These are phyloP conservation scores for Tanytarsus gracilentus DNA, from an alignment of 2,888 invertebrate species.

Conservation along the genomic window DNA sequence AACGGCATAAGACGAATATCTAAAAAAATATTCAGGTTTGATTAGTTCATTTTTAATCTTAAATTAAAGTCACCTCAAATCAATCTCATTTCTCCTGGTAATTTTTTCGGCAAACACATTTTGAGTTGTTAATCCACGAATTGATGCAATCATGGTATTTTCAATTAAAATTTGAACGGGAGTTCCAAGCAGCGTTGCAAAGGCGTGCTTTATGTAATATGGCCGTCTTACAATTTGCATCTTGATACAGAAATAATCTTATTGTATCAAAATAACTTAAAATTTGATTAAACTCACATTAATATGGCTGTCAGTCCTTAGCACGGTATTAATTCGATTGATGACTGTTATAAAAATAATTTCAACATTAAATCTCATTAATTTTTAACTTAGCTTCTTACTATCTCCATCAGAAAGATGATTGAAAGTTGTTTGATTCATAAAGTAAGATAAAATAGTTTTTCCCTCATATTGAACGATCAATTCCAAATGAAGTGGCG, in stretches of 20 bases:
- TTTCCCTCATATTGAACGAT: conserved; percentile 58
- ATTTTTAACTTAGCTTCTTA: conserved; percentile 40
- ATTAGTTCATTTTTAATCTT: not conserved
- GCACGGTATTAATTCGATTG: conserved; percentile 48
- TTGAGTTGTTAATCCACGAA: conserved; percentile 61
- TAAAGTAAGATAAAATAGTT: conserved; percentile 55
- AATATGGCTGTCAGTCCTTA: conserved; percentile 52
- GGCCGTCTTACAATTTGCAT: conserved; percentile 51
- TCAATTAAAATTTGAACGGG: conserved; percentile 46
- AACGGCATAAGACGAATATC: conserved; percentile 49
- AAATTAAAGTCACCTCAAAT: conserved; percentile 45
- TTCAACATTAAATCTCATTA: not conserved
- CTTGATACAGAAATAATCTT: not conserved
- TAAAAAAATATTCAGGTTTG: conserved; percentile 32
- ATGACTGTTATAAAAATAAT: conserved; percentile 43
- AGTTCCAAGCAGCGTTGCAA: conserved; percentile 52
- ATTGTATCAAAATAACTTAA: conserved; percentile 44
- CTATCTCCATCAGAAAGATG: conserved; percentile 53
- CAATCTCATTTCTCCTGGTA: conserved; percentile 53
- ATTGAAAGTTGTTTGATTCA: conserved; percentile 56
- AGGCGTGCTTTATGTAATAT: conserved; percentile 46
- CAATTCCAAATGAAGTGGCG: conserved; percentile 56
- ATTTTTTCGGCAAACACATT: conserved; percentile 47
- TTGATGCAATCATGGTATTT: conserved; percentile 50
- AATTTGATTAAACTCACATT: conserved; percentile 37